Evolutionary conservation across 2,113 vertebrate genomes (phyloP).

Genomic region (Lagopus leucura): DNA sequence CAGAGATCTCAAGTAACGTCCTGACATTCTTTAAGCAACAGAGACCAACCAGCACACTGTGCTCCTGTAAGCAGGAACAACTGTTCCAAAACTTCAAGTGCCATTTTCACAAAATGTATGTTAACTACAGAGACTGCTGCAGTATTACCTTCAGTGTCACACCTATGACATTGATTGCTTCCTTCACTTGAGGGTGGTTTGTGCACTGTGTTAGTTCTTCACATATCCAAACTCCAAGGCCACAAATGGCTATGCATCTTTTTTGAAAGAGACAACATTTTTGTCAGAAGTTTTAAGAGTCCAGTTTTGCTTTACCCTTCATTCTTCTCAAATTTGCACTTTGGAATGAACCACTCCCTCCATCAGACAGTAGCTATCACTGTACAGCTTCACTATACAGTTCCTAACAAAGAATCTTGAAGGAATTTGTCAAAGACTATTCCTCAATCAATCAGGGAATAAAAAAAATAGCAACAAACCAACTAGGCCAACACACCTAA

Average conservation of each 20-base stretch:
- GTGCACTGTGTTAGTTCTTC: conserved; percentile 89
- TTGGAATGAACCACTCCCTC: background rate
- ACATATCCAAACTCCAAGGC: conserved; percentile 94
- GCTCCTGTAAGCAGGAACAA: background rate
- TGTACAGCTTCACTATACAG: background rate
- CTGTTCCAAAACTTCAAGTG: background rate
- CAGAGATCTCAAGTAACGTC: background rate
- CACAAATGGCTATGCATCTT: conserved; percentile 94
- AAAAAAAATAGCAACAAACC: background rate
- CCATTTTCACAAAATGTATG: background rate
- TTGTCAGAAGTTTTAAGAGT: background rate
- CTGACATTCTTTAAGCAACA: background rate
- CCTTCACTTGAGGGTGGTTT: conserved; percentile 89
- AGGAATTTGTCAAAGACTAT: background rate
- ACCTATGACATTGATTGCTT: conserved; percentile 94
- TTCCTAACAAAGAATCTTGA: background rate
- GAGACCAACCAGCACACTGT: background rate
- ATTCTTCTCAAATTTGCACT: background rate
- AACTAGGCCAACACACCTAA: background rate
- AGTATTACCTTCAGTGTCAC: conserved; percentile 93
- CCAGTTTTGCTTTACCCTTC: background rate
- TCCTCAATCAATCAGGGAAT: no score
- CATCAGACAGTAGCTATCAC: background rate
- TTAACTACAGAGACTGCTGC: background rate
- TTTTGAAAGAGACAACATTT: background rate